Base-by-base conservation (phyloP, 2,888 invertebrate species). In the Kryphioiulus occultus region DNA sequence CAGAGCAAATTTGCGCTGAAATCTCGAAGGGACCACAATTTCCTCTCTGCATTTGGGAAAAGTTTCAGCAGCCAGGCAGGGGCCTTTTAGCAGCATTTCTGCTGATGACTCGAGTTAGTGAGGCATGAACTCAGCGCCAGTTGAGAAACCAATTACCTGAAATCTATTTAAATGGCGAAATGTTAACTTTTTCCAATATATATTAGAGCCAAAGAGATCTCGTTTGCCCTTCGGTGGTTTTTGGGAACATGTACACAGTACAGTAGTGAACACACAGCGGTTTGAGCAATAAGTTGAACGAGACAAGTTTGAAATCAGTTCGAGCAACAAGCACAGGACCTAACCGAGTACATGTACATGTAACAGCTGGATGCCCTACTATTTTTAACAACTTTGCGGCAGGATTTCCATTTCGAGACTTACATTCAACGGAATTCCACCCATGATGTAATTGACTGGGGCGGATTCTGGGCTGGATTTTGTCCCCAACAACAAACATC, bases 71-170 rank as follows among this genome's bases (percentile, higher is more conserved):
- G 12, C 44, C 10, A n/a, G n/a, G 5, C 78, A 15, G 30, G 30
- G 30, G 78, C 78, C 78, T 78, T 78, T 78, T 78, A 78, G 78
- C 30, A 78, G 30, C 78, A 30, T 78, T 30, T 7, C 4, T 9
- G 30, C 78, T 78, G 78, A 78, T 78, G 78, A 78, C 30, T 78
- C 17, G 85, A 85, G 44, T 85, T 42, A 85, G 44, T 44, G 42
- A 85, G 44, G 85, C 85, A 85, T 85, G 44, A 85, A 85, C 39
- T 85, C 85, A 42, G 44, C 85, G 39, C 19, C 3, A 85, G 44
- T 44, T 44, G 85, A 42, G 85, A 85, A 85, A 85, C 85, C 85
- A 85, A 85, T 85, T 85, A 85, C 85, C 85, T 42, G 44, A 85
- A n/a, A 85, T 42, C 85, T 44, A 85, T 85, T 78, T 78, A 78